Base-by-base conservation (phyloP, 2,797 vertebrate genomes). In the Phoeniculus purpureus region DNA sequence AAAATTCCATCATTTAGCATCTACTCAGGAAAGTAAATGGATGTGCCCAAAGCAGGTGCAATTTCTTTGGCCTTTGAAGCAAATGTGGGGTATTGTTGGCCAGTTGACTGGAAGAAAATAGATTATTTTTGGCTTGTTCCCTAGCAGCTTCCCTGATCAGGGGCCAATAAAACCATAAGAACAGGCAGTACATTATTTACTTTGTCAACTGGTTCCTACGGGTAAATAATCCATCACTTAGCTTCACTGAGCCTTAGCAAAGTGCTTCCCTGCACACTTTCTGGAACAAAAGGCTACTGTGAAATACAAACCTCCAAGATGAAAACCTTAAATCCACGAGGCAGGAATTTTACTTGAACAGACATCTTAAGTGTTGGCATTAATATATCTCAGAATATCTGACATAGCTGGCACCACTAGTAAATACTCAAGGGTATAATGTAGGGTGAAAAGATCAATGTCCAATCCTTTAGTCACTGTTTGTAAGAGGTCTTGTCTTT, bases 201-300 rank as follows among this genome's bases (percentile, higher is more conserved):
- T 89, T 91, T 86, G 70, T 79, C 37, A 23, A 20, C 54, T 60
- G 54, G 77, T 84, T 94, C 72, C 52, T 89, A 23, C 0, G 5
- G 67, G 31, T 95, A 93, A 94, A 95, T 87, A 94, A 91, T 84
- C 83, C 43, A 67, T 93, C 89, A 75, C 40, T 94, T 52, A 52
- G 29, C 75, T 85, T 76, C 79, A 87, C 59, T 61, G 72, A 92
- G 68, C 89, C 64, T 87, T 48, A 85, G 81, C 59, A 51, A 82
- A 72, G 78, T 40, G 13, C 85, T 83, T 85, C 74, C 70, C 61
- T 75, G 26, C 68, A 47, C 71, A 75, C 7, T 80, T 82, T 60
- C 65, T 15, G 6, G 85, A 94, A 91, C 50, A 77, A 22, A 40
- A 77, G 55, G 77, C 55, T 55, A 40, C 70, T 56, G 27, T 11